Percentiles rank a stretch among this genome's conserved stretches.
Evolutionary conservation across 2,888 invertebrate genomes (phyloP).

Genomic region (Bibio marci): DNA sequence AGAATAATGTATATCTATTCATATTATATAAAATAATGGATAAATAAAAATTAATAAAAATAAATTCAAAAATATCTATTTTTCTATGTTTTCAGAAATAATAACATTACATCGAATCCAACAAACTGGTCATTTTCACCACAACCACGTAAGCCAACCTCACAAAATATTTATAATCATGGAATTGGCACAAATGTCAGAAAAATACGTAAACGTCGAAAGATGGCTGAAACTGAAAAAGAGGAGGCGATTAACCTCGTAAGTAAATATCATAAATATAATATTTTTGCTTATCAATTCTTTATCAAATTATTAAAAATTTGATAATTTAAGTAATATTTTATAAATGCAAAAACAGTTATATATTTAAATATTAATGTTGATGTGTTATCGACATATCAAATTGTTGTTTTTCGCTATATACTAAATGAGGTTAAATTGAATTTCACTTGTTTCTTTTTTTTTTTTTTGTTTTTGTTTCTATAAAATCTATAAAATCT

Average conservation of each 20-base stretch:
- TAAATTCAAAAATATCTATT: no score
- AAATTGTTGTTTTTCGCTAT: no score
- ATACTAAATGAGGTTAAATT: no score
- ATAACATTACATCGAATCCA: neutral
- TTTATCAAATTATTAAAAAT: neutral
- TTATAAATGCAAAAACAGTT: neutral
- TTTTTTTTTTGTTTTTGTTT: no score
- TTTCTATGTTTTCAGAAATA: no score
- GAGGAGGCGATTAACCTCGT: slow-evolving; percentile 63
- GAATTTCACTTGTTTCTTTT: no score
- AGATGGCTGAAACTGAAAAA: slow-evolving; percentile 61
- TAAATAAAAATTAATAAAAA: no score
- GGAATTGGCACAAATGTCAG: no score
- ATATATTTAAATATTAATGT: neutral
- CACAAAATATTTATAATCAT: no score
- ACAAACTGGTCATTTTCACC: neutral
- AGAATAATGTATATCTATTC: no score
- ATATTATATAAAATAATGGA: no score
- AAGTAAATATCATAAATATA: slow-evolving; percentile 17
- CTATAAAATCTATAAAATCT: no score
- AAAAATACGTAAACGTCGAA: slow-evolving; percentile 12
- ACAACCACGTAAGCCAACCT: neutral
- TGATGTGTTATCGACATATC: neutral
- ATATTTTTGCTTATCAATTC: neutral
- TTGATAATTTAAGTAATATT: neutral